Evolutionary conservation across 2,113 vertebrate genomes (phyloP), one percentile per base, ranked within the genome.

Genomic region (Taxidea taxus): DNA sequence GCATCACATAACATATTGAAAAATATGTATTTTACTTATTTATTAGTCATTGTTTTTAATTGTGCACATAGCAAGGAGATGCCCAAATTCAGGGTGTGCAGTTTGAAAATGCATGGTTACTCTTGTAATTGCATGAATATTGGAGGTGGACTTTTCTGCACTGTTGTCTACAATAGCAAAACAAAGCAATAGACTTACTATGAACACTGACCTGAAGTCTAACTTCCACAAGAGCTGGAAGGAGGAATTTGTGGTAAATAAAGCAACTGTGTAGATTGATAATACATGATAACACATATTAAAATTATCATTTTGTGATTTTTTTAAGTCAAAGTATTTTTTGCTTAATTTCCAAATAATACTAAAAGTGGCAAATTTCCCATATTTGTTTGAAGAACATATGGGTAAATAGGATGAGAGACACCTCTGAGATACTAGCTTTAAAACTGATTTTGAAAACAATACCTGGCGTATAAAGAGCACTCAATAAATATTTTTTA

Each of bases 261-360:
- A 78, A 83, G 13, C 31, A 54, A 62, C 3, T 75, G 6, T 3
- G 9, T 18, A 87, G 7, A 49, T 44, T 44, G 51, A 68, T 64
- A 60, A 3, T 27, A n/a, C 78, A 21, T 47, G 37, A 42, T 14
- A 18, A 83, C 16, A 13, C 25, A 37, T n/a, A 64, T 64, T 82
- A 78, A 87, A 64, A 72, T 31, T 3, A 90, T 39, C 3, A 29
- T 83, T 37, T 51, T 80, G 7, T 92, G 49, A 83, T 44, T 86
- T 87, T 83, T 31, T 66, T n/a, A 77, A 64, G 25, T 86, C 7
- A 72, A 58, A 58, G 42, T 72, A 87, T 82, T 39, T 77, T 77
- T 39, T 82, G 4, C 70, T 86, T 92, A 92, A 90, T 91, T 88
- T 94, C 6, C 34, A 78, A 77, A 42, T 94, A 81, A 91, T 56